phyloP scores from a whole-genome alignment of 2,797 vertebrate species.

The Cercopithecus mitis region DNA sequence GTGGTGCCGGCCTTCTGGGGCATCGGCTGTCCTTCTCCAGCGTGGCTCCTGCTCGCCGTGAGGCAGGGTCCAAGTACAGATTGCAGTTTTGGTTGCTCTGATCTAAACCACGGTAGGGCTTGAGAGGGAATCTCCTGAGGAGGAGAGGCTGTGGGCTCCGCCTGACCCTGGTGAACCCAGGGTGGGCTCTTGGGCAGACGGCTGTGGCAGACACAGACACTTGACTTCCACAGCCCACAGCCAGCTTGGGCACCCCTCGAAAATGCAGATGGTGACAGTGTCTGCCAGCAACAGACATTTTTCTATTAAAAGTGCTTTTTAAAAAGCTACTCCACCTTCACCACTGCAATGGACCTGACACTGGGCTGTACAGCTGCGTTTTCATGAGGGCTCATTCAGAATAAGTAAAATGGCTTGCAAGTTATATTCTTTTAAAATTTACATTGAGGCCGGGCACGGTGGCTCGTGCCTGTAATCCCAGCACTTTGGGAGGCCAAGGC shows the following conservation, averaged over 20 bases:
- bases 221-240: accelerated
- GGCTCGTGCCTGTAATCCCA: too few relatives aligned
- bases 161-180: accelerated
- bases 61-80: accelerated
- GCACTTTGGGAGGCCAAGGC: not conserved
- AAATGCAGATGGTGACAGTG: not conserved
- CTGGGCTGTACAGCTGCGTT: accelerated
- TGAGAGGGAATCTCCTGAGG: not conserved
- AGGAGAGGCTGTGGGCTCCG: not conserved
- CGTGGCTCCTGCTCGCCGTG: accelerated
- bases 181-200: accelerated
- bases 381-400: not conserved
- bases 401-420: too few relatives aligned
- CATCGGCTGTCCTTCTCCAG: accelerated
- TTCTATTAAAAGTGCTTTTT: not conserved
- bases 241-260: not conserved
- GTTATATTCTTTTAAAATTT: not conserved
- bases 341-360: accelerated
- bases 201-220: accelerated
- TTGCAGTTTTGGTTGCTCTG: not conserved
- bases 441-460: accelerated
- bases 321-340: accelerated
- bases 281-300: too few relatives aligned
- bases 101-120: not conserved
- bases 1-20: accelerated